phyloP scores from a whole-genome alignment of 1,140 invertebrate species.

The Eufriesea mexicana region DNA sequence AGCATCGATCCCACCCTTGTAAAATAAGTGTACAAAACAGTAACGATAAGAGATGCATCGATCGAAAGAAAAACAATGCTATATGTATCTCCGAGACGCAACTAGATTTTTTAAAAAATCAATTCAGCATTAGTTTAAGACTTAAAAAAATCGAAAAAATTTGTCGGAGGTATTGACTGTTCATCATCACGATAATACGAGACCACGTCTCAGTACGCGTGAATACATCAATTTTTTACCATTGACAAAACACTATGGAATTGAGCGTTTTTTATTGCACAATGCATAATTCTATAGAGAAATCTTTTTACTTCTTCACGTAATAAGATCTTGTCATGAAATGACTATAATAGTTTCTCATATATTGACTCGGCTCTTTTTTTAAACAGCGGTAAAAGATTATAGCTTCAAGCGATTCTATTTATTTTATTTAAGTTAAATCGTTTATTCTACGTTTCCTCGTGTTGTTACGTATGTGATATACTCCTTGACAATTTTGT shows the following conservation, averaged over 20 bases:
- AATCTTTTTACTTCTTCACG: slow-evolving; percentile 60
- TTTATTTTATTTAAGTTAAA: slow-evolving; percentile 37
- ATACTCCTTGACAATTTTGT: slow-evolving; percentile 10
- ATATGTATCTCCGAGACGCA: slow-evolving; percentile 20
- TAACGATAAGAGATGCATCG: slow-evolving; percentile 40
- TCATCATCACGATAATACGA: slow-evolving; percentile 48
- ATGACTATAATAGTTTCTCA: slow-evolving; percentile 77
- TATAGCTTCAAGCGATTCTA: slow-evolving; percentile 61
- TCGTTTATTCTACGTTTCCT: background rate
- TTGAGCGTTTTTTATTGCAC: slow-evolving; percentile 74
- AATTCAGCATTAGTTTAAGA: slow-evolving; percentile 50
- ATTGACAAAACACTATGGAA: slow-evolving; percentile 72
- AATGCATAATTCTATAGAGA: slow-evolving; percentile 63
- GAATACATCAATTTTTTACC: slow-evolving; percentile 72
- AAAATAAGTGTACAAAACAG: slow-evolving; percentile 53
- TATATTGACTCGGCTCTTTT: slow-evolving; percentile 66
- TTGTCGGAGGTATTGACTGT: slow-evolving; percentile 50
- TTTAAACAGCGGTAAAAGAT: slow-evolving; percentile 46
- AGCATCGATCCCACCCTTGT: slow-evolving; percentile 33
- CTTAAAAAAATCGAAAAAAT: slow-evolving; percentile 17
- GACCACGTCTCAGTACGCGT: slow-evolving; percentile 48
- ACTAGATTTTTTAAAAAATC: slow-evolving; percentile 51
- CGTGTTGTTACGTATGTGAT: background rate
- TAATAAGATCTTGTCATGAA: slow-evolving; percentile 74
- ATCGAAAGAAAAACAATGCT: slow-evolving; percentile 21